phyloP scores from a whole-genome alignment of 2,113 vertebrate genomes.

The Erinaceus europaeus region DNA sequence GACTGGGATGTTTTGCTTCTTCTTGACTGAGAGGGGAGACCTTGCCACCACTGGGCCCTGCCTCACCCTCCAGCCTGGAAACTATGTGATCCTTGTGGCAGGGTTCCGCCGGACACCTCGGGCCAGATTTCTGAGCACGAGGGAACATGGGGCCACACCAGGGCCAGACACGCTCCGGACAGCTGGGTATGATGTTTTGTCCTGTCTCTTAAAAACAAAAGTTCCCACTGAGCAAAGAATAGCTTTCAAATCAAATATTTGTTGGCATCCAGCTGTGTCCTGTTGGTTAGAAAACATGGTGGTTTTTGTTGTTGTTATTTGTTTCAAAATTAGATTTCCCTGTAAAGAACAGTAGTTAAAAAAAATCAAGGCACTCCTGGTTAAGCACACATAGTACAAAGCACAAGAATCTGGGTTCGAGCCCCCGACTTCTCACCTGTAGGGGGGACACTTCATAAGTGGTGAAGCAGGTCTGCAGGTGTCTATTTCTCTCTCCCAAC shows the following conservation, averaged over 20 bases:
- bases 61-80: slow-evolving; percentile 59
- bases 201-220: slow-evolving; percentile 63
- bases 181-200: slow-evolving; percentile 64
- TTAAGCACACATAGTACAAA: too few relatives aligned
- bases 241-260: slow-evolving; percentile 61
- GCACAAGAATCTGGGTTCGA: too few relatives aligned
- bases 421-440: too few relatives aligned
- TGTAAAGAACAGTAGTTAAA: slow-evolving; percentile 65
- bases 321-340: slow-evolving; percentile 70
- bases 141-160: neutral
- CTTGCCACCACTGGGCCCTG: neutral
- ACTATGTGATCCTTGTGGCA: slow-evolving; percentile 14
- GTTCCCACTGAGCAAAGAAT: slow-evolving; percentile 8
- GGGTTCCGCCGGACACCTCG: neutral
- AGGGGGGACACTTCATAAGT: too few relatives aligned
- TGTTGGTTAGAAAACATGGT: slow-evolving; percentile 63
- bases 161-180: slow-evolving; percentile 12
- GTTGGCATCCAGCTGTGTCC: slow-evolving; percentile 42
- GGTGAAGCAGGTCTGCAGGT: too few relatives aligned
- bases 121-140: slow-evolving; percentile 44
- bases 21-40: slow-evolving; percentile 27
- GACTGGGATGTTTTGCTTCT: slow-evolving; percentile 23
- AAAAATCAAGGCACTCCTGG: too few relatives aligned
- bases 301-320: too few relatives aligned
- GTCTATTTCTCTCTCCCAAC: too few relatives aligned